These are phyloP conservation scores for Pteria penguin DNA, from an alignment of 2,888 invertebrate genomes.

Conservation along the genomic window DNA sequence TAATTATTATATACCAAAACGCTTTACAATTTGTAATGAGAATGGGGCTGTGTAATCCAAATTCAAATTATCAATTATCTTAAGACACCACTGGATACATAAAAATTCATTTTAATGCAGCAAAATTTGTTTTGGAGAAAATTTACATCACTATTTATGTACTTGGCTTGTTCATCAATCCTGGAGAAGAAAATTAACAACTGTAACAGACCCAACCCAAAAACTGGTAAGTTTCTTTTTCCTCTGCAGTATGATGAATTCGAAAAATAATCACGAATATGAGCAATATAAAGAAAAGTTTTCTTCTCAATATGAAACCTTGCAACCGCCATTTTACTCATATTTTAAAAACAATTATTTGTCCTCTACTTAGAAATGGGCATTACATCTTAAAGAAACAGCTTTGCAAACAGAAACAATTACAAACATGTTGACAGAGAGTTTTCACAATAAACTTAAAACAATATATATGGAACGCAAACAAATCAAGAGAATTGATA, in stretches of 20 bases:
- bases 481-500: slow-evolving; percentile 8
- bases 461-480: slow-evolving; percentile 10
- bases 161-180: slow-evolving; percentile 18
- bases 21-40: too few species aligned
- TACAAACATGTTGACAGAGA: slow-evolving; percentile 21
- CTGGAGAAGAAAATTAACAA: not conserved
- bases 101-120: too few species aligned
- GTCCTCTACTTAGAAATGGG: slow-evolving; percentile 7
- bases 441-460: slow-evolving; percentile 24
- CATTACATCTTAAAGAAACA: not conserved
- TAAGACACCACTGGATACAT: too few species aligned
- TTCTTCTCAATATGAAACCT: not conserved
- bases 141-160: slow-evolving; percentile 15
- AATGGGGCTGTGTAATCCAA: too few species aligned
- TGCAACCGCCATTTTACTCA: not conserved
- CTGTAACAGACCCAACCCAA: not conserved
- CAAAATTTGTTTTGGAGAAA: slow-evolving; percentile 1
- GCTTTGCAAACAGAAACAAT: not conserved
- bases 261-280: slow-evolving; percentile 10
- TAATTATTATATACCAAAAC: too few species aligned
- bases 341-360: slow-evolving; percentile 2
- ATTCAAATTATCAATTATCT: too few species aligned
- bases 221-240: not conserved
- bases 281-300: slow-evolving; percentile 4
- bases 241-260: not conserved